A percentile compares a stretch with the other conserved stretches of the same genome.
These are phyloP conservation scores for Serrognathus titanus DNA, from an alignment of 2,888 invertebrate species.

Conservation along the genomic window DNA sequence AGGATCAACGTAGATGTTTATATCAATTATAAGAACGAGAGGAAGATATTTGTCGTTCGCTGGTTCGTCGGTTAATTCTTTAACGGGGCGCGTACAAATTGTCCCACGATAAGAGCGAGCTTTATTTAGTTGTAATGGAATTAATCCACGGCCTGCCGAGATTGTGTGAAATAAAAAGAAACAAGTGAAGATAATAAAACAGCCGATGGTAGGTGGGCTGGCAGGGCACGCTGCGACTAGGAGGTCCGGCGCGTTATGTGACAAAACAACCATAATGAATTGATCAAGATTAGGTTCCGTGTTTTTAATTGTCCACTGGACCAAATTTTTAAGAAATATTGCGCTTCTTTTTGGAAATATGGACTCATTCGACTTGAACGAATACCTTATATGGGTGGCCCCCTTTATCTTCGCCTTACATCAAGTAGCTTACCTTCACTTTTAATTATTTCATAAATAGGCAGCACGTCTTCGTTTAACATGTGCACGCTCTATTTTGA, in stretches of 20 bases:
- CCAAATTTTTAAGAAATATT: slow-evolving; percentile 39
- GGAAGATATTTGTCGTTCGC: slow-evolving; percentile 7
- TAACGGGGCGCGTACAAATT: slow-evolving; percentile 27
- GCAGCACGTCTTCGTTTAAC: too few relatives aligned
- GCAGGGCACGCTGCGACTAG: slow-evolving; percentile 43
- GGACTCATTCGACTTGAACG: slow-evolving; percentile 22
- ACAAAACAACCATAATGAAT: slow-evolving; percentile 49
- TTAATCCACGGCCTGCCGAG: slow-evolving; percentile 41
- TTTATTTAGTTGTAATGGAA: slow-evolving; percentile 45
- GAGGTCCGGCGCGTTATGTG: slow-evolving; percentile 49
- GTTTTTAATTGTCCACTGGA: slow-evolving; percentile 48
- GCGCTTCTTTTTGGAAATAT: slow-evolving; percentile 27
- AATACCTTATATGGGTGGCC: slow-evolving; percentile 20
- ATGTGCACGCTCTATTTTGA: too few relatives aligned
- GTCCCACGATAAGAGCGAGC: slow-evolving; percentile 31
- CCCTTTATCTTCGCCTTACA: slow-evolving; percentile 16
- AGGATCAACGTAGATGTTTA: slow-evolving; percentile 17
- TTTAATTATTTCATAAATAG: slow-evolving; percentile 5
- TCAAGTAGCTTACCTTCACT: slow-evolving; percentile 19
- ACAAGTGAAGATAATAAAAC: slow-evolving; percentile 44
- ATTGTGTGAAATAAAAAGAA: slow-evolving; percentile 42
- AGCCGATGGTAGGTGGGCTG: slow-evolving; percentile 46
- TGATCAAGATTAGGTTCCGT: slow-evolving; percentile 47
- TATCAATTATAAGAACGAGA: slow-evolving; percentile 17
- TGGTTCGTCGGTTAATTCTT: slow-evolving; percentile 18